Percentiles rank a stretch among this genome's conserved stretches.
These are phyloP conservation scores for Scomber colias DNA, from an alignment of 2,113 vertebrate genomes.

Conservation along the genomic window DNA sequence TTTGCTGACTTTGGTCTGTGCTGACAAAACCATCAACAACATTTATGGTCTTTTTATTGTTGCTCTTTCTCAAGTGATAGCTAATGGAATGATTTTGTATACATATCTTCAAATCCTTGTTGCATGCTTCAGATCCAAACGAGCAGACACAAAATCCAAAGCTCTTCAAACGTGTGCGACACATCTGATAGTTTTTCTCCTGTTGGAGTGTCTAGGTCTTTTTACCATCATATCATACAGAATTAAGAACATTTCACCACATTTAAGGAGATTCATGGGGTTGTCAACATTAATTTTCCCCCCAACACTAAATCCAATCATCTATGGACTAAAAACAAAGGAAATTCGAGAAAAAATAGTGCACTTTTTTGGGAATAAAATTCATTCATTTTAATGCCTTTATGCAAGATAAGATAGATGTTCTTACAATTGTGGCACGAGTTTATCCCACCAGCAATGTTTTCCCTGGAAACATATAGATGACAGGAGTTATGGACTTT, in stretches of 20 bases:
- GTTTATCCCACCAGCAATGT: not conserved
- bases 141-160: conserved; percentile 78
- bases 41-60: conserved; percentile 66
- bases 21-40: conserved; percentile 76
- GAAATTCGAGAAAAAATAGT: conserved; percentile 75
- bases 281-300: conserved; percentile 77
- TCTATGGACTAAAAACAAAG: conserved; percentile 83
- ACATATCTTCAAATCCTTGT: conserved; percentile 82
- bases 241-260: conserved; percentile 55
- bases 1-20: conserved; percentile 78
- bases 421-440: not conserved
- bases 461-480: not conserved
- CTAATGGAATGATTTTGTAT: conserved; percentile 64
- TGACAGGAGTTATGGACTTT: not conserved
- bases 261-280: conserved; percentile 74
- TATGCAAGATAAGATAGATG: not conserved
- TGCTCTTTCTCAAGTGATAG: conserved; percentile 46
- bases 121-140: conserved; percentile 76
- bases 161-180: conserved; percentile 84
- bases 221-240: conserved; percentile 83
- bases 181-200: conserved; percentile 77
- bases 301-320: conserved; percentile 81
- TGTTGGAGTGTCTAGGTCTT: conserved; percentile 81
- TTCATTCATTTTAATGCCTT: not conserved
- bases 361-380: conserved; percentile 39